Evolutionary conservation across 2,888 invertebrate genomes (phyloP).

Genomic region (Aromia moschata): DNA sequence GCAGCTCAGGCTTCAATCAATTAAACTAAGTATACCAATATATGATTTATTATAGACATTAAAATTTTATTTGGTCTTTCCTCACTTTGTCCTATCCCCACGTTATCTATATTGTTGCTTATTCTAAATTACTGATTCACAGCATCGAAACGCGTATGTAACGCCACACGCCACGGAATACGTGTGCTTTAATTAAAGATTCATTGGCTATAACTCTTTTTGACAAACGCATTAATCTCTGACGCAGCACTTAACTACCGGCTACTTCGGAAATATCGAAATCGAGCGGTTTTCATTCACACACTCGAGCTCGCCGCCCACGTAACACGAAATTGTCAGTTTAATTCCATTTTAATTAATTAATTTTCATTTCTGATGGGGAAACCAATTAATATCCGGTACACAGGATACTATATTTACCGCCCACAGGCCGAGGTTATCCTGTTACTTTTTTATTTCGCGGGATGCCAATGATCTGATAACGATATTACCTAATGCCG

Average conservation of each 20-base stretch:
- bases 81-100: too few relatives aligned
- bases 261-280: constrained; percentile 18
- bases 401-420: neutral
- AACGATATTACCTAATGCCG: neutral
- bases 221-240: too few relatives aligned
- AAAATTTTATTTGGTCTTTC: too few relatives aligned
- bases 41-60: too few relatives aligned
- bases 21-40: too few relatives aligned
- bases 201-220: too few relatives aligned
- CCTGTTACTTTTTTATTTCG: neutral
- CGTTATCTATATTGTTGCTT: too few relatives aligned
- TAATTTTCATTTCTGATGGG: neutral
- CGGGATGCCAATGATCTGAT: neutral
- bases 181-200: too few relatives aligned
- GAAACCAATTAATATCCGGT: constrained; percentile 10
- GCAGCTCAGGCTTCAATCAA: too few relatives aligned
- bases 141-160: too few relatives aligned
- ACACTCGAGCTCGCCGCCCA: constrained; percentile 2
- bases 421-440: neutral
- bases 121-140: too few relatives aligned
- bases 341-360: constrained; percentile 18
- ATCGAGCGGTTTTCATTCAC: constrained; percentile 17
- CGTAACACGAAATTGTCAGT: constrained; percentile 15
- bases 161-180: too few relatives aligned
- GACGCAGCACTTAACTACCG: constrained; percentile 16